Base-by-base conservation (phyloP, 2,888 invertebrate species). In the Leptura quadrifasciata region DNA sequence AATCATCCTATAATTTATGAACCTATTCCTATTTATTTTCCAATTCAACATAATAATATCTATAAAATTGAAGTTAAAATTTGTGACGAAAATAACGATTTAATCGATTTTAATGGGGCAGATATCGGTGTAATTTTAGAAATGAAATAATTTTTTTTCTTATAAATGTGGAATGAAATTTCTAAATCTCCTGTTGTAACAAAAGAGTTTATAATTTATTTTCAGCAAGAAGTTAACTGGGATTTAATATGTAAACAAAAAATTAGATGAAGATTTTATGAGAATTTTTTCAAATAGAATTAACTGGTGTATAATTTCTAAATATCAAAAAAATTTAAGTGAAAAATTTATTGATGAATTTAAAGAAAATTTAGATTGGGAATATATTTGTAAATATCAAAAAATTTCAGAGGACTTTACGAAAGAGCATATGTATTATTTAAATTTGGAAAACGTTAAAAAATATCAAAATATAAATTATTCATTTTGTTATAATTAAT, bases 111-210 rank as follows among this genome's bases (percentile, higher is more conserved):
- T 39, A 69, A 69, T 57, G 69, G 69, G 15, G 55, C 69, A 31
- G 27, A 31, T 31, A 31, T 31, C 27, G 5, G 0, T 31, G 27
- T 31, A 31, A 31, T 31, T 31, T 31, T 31, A 31, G 27, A 31
- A 31, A 31, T 6, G 12, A 24, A 68, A 69, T 57, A 57, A 27
- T 69, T 20, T 15, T 69, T 12, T 69, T 69, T 9, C 39, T 47
- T 67, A 39, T 39, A 64, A 64, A 27, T 63, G 17, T 27, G 31
- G 39, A 39, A 65, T 65, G 2, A 65, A 15, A 65, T 65, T n/a
- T 65, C 52, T 15, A 67, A 67, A 67, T 39, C 65, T 47, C 65
- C 54, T 21, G 65, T 47, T 39, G 12, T 39, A 39, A 39, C 39
- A 39, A 39, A 39, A 39, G 39, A 39, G 39, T 39, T 39, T 39